phyloP scores from a whole-genome alignment of 2,888 invertebrate species.

The Seira ritae region DNA sequence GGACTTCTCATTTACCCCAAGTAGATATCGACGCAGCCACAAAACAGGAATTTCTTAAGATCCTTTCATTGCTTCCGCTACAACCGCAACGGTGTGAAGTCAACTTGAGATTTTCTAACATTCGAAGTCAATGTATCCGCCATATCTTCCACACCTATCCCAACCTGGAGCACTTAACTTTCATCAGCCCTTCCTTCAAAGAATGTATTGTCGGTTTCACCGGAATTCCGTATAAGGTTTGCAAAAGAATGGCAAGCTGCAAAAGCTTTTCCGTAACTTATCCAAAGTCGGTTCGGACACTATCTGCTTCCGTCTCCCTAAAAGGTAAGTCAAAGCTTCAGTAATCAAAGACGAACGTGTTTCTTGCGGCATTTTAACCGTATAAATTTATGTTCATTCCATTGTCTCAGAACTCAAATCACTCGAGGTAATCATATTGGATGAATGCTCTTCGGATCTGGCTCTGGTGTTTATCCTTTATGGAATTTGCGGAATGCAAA shows the following conservation, averaged over 20 bases:
- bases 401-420: constrained; percentile 42
- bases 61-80: constrained; percentile 33
- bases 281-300: not conserved
- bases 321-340: constrained; percentile 40
- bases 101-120: constrained; percentile 26
- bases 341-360: not conserved
- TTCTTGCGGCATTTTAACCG: not conserved
- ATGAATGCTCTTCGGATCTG: constrained; percentile 40
- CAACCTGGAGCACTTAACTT: constrained; percentile 40
- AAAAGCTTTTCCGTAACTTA: constrained; percentile 47
- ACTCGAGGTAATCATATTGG: constrained; percentile 45
- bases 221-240: constrained; percentile 53
- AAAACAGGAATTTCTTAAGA: constrained; percentile 54
- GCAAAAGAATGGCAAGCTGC: constrained; percentile 47
- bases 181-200: constrained; percentile 26
- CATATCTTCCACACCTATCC: constrained; percentile 35
- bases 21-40: not conserved
- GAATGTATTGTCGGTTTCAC: constrained; percentile 57
- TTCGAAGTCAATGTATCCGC: constrained; percentile 44
- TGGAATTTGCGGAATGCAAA: constrained; percentile 44
- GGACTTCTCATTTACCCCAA: too few species aligned
- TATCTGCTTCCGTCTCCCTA: constrained; percentile 23
- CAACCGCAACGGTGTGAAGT: constrained; percentile 44
- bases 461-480: constrained; percentile 48
- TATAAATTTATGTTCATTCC: too few species aligned